phyloP scores from a whole-genome alignment of 2,888 invertebrate genomes.

The Folsomia manolachei region DNA sequence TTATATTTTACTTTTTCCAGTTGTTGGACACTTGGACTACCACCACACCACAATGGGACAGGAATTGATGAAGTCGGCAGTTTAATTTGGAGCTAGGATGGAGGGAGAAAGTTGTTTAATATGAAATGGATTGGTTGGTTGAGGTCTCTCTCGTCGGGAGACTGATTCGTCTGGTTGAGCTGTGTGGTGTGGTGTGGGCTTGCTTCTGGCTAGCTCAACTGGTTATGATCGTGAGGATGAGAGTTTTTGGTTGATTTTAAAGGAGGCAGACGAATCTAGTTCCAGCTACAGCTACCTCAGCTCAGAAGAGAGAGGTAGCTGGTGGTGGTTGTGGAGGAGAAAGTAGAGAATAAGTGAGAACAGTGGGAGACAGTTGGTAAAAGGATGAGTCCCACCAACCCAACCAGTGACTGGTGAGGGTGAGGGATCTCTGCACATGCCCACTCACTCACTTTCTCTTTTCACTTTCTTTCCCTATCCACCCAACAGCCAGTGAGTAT shows the following conservation, averaged over 20 bases:
- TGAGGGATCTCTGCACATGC: background rate
- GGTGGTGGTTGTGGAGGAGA: background rate
- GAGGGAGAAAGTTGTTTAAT: background rate
- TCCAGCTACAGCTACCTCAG: background rate
- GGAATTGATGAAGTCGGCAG: background rate
- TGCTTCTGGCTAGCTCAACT: conserved; percentile 16
- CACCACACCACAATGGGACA: background rate
- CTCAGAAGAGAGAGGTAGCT: background rate
- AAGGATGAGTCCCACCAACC: conserved; percentile 12
- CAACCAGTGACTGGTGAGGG: background rate
- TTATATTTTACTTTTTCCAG: no score
- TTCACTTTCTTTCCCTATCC: conserved; percentile 4
- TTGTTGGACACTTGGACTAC: no score
- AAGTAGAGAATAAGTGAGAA: conserved; percentile 15
- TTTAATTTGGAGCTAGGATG: background rate
- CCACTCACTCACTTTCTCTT: background rate
- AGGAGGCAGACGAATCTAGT: background rate
- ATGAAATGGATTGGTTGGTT: background rate
- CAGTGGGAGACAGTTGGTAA: conserved; percentile 18
- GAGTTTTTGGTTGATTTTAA: background rate
- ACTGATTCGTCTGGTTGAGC: background rate
- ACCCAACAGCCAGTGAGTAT: conserved; percentile 4
- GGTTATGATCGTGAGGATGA: conserved; percentile 11
- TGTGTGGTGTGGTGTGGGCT: background rate
- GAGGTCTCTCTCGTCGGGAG: background rate